These are phyloP conservation scores for Anthoptus insignis DNA, from an alignment of 2,888 invertebrate species.

Conservation along the genomic window DNA sequence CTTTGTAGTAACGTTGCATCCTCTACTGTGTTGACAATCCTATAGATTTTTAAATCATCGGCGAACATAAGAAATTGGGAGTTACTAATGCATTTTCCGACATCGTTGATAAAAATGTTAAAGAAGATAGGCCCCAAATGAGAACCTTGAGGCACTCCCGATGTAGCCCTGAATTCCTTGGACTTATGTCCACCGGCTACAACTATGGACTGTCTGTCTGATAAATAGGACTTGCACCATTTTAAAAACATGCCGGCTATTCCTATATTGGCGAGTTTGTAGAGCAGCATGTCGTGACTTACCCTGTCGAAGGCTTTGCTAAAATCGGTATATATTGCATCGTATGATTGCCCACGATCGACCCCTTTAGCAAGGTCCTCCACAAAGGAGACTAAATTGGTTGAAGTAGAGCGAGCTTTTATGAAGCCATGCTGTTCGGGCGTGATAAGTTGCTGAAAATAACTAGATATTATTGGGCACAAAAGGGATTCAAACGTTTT, in stretches of 20 bases:
- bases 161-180: background rate
- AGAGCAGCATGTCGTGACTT: slow-evolving; percentile 29
- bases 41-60: too few relatives aligned
- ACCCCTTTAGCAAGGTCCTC: slow-evolving; percentile 29
- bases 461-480: slow-evolving; percentile 25
- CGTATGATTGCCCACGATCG: slow-evolving; percentile 29
- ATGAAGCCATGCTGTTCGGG: slow-evolving; percentile 45
- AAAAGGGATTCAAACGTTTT: slow-evolving; percentile 42
- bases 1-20: too few relatives aligned
- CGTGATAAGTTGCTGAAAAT: slow-evolving; percentile 21
- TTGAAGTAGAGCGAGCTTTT: slow-evolving; percentile 36
- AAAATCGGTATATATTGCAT: slow-evolving; percentile 21
- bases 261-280: slow-evolving; percentile 6
- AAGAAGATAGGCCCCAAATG: slow-evolving; percentile 17
- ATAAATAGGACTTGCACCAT: slow-evolving; percentile 21
- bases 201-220: slow-evolving; percentile 9
- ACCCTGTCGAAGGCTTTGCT: slow-evolving; percentile 34
- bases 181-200: slow-evolving; percentile 10
- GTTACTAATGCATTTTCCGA: too few relatives aligned
- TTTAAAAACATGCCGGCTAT: slow-evolving; percentile 1
- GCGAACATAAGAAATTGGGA: too few relatives aligned
- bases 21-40: too few relatives aligned
- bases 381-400: slow-evolving; percentile 36
- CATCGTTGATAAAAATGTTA: slow-evolving; percentile 33
- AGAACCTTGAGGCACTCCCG: background rate